phyloP scores from a whole-genome alignment of 2,113 vertebrate species.

The Petaurus breviceps region DNA sequence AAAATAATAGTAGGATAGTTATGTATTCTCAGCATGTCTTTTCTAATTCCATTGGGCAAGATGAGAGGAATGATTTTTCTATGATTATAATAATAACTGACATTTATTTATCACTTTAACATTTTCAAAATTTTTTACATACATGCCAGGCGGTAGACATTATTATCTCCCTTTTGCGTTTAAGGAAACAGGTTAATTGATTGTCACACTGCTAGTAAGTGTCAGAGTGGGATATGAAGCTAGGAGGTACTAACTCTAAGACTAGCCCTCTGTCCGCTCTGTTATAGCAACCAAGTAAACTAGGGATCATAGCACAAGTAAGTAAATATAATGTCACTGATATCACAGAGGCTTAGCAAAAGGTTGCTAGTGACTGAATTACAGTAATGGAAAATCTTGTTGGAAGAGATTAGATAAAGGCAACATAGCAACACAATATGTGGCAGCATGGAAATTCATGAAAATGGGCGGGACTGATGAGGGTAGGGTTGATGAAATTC shows the following conservation, averaged over 20 bases:
- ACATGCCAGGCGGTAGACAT: background rate
- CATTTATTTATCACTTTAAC: background rate
- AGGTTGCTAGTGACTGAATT: background rate
- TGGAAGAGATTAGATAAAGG: background rate
- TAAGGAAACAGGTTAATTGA: background rate
- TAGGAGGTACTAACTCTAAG: background rate
- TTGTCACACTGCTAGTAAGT: background rate
- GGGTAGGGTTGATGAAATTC: background rate
- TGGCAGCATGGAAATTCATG: background rate
- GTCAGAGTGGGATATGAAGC: background rate
- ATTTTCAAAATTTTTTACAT: background rate
- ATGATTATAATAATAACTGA: background rate
- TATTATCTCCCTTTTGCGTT: background rate
- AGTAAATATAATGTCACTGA: background rate
- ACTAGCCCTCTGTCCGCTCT: background rate
- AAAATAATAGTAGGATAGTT: background rate
- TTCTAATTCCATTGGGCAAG: background rate
- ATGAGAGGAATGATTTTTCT: background rate
- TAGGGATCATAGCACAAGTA: background rate
- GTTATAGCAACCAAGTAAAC: background rate
- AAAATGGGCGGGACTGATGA: background rate
- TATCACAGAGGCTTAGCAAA: background rate
- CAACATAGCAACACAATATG: background rate
- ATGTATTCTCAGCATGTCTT: background rate
- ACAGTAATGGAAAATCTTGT: background rate